Percentiles rank a stretch among this genome's conserved stretches.
These are phyloP conservation scores for Gambusia affinis DNA, from an alignment of 2,113 vertebrate genomes.

Conservation along the genomic window DNA sequence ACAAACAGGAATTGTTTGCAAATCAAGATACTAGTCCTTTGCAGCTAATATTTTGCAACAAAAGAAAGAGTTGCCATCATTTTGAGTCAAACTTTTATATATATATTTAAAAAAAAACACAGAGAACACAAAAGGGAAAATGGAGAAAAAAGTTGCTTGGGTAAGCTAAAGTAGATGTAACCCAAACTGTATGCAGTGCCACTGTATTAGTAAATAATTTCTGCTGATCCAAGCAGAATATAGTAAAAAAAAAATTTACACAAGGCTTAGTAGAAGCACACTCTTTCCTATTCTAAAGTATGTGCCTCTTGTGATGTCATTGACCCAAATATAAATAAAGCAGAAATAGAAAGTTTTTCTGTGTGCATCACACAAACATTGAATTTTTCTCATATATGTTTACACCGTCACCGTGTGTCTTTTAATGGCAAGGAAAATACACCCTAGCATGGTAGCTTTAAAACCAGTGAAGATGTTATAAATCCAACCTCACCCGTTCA, in stretches of 20 bases:
- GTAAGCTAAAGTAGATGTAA: background rate
- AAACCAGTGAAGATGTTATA: background rate
- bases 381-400: background rate
- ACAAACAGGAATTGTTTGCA: background rate
- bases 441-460: background rate
- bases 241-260: too few relatives aligned
- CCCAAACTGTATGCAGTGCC: too few relatives aligned
- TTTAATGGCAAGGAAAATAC: background rate
- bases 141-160: background rate
- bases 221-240: too few relatives aligned
- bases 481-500: constrained; percentile 12
- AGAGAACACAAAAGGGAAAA: background rate
- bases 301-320: background rate
- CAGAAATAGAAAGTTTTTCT: too few relatives aligned
- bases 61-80: too few relatives aligned
- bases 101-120: too few relatives aligned
- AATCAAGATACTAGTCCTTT: background rate
- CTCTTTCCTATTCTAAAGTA: too few relatives aligned
- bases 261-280: too few relatives aligned
- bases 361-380: background rate
- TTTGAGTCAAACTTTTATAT: too few relatives aligned
- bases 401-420: background rate
- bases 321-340: background rate
- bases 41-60: too few relatives aligned
- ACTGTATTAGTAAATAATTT: too few relatives aligned